These are phyloP conservation scores for Thermophis baileyi DNA, from an alignment of 2,113 vertebrate genomes.

Conservation along the genomic window DNA sequence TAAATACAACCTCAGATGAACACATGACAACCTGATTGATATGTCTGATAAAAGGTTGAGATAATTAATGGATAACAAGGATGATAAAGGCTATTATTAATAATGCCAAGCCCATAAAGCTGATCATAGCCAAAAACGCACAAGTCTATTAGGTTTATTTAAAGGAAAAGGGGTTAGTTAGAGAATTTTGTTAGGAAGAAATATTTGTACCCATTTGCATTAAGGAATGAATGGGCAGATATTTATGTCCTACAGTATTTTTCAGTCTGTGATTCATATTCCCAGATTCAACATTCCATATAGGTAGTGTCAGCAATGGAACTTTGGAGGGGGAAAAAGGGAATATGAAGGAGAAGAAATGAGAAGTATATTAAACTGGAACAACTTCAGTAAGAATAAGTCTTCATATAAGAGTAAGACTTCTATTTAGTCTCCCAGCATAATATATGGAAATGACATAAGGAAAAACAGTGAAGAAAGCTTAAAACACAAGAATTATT, in stretches of 20 bases:
- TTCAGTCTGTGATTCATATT: neutral
- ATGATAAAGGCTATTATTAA: neutral
- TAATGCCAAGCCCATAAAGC: neutral
- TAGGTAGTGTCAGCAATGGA: neutral
- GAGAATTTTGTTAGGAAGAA: neutral
- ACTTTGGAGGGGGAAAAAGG: neutral
- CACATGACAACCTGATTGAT: neutral
- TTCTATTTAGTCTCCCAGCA: neutral
- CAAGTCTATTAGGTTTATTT: neutral
- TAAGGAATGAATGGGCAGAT: neutral
- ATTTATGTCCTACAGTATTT: neutral
- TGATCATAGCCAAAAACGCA: neutral
- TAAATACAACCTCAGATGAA: neutral
- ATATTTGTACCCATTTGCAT: neutral
- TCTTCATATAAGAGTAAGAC: neutral
- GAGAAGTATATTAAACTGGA: neutral
- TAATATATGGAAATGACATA: neutral
- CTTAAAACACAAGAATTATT: neutral
- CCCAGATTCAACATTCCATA: neutral
- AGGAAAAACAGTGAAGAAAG: neutral
- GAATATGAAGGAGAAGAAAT: neutral
- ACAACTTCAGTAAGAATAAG: neutral
- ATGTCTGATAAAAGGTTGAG: neutral
- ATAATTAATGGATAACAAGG: neutral
- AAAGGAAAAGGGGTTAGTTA: neutral